A percentile compares a stretch with the other conserved stretches of the same genome.
Conservation (phyloP, 2,888 invertebrate genomes). For the Acronicta aceris region DNA sequence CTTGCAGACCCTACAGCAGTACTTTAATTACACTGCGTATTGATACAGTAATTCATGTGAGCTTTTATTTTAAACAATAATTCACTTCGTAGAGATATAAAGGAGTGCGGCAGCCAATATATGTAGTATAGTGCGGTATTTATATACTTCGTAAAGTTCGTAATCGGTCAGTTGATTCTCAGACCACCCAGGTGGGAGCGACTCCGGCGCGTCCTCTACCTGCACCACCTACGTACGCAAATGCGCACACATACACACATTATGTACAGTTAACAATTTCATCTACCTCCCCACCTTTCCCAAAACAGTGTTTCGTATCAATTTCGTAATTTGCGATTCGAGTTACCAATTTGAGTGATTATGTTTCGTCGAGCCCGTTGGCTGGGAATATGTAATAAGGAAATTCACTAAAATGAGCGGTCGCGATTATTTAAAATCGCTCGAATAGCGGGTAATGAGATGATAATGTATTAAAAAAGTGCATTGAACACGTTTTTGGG, state of each 20-base stretch:
- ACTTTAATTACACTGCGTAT: conserved; percentile 77
- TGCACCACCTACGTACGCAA: conserved; percentile 60
- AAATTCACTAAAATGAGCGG: conserved; percentile 73
- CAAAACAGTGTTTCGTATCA: conserved; percentile 71
- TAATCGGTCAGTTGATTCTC: conserved; percentile 79
- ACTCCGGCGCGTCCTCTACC: conserved; percentile 69
- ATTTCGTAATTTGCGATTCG: conserved; percentile 85
- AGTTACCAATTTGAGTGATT: conserved; percentile 84
- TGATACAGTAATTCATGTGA: conserved; percentile 75
- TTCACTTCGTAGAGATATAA: conserved; percentile 70
- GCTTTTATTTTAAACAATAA: conserved; percentile 81
- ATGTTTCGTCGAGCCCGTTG: conserved; percentile 70
- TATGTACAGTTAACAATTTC: conserved; percentile 59
- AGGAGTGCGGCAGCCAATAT: conserved; percentile 65
- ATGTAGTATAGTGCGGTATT: conserved; percentile 64
- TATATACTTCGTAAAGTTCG: conserved; percentile 79
- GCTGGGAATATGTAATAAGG: conserved; percentile 77
- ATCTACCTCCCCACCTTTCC: conserved; percentile 56
- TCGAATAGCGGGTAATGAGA: conserved; percentile 75
- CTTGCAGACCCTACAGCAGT: conserved; percentile 56
- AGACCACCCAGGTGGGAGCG: conserved; percentile 83
- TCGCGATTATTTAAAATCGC: conserved; percentile 70
- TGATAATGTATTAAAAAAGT: conserved; percentile 73
- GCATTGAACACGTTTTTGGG: conserved; percentile 60
- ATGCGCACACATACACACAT: conserved; percentile 50